Conservation (phyloP, 2,797 vertebrate species). For the Helostoma temminkii region DNA sequence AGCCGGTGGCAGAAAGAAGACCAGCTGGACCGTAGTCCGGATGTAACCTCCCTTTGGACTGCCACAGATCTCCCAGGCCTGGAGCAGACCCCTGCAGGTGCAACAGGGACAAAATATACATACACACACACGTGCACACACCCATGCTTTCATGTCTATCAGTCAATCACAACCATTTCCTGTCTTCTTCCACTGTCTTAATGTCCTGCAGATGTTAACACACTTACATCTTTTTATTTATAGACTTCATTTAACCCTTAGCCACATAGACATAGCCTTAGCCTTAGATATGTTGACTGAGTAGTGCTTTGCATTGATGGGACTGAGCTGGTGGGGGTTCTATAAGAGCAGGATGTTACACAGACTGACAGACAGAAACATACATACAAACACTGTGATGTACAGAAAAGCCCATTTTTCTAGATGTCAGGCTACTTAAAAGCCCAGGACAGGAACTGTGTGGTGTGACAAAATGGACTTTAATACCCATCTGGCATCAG, state of each 20-base stretch:
- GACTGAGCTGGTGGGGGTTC: conserved; percentile 23
- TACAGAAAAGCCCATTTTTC: conserved; percentile 17
- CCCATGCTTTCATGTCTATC: conserved; percentile 35
- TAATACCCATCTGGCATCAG: conserved; percentile 43
- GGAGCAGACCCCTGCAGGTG: conserved; percentile 68
- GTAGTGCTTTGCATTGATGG: background rate
- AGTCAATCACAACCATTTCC: conserved; percentile 57
- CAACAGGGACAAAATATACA: conserved; percentile 43
- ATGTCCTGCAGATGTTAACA: conserved; percentile 64
- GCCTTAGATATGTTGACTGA: conserved; percentile 1
- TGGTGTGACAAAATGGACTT: conserved; percentile 34
- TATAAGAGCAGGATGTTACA: conserved; percentile 41
- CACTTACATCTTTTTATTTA: conserved; percentile 36
- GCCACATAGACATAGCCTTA: too few relatives aligned
- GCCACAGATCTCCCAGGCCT: conserved; percentile 39
- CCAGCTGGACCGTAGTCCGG: conserved; percentile 42
- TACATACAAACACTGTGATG: conserved; percentile 35
- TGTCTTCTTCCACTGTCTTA: conserved; percentile 53
- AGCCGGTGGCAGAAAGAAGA: conserved; percentile 70
- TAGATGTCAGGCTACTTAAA: conserved; percentile 31
- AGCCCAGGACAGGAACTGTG: conserved; percentile 23
- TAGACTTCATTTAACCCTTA: conserved; percentile 21
- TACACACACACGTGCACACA: conserved; percentile 24
- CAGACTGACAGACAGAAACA: conserved; percentile 17
- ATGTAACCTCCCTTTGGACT: conserved; percentile 61